Conservation (phyloP, 2,113 vertebrate genomes). For the Misgurnus anguillicaudatus region DNA sequence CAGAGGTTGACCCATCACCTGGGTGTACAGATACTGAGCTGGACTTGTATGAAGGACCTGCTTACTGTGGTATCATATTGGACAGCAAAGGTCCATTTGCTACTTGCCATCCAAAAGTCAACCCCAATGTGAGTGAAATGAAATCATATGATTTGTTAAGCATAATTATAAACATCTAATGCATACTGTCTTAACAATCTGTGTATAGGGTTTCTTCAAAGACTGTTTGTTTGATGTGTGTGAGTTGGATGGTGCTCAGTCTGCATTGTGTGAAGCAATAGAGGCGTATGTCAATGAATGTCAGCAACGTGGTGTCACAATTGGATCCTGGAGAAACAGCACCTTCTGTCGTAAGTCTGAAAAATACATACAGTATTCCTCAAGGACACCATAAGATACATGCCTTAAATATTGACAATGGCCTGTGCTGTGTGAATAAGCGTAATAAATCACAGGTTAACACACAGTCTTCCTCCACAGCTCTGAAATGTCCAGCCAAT, state of each 20-base stretch:
- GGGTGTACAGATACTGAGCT: slow-evolving; percentile 66
- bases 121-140: slow-evolving; percentile 68
- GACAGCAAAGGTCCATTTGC: slow-evolving; percentile 66
- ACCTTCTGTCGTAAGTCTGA: slow-evolving; percentile 73
- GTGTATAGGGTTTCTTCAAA: slow-evolving; percentile 69
- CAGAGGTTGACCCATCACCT: slow-evolving; percentile 63
- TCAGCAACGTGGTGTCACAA: slow-evolving; percentile 74
- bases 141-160: background rate
- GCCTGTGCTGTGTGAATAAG: too few species aligned
- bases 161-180: background rate
- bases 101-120: slow-evolving; percentile 61
- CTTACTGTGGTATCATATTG: slow-evolving; percentile 70
- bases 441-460: background rate
- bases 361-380: background rate
- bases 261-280: slow-evolving; percentile 73
- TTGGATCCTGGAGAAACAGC: slow-evolving; percentile 74
- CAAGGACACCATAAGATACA: background rate
- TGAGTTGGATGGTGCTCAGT: slow-evolving; percentile 68
- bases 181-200: background rate
- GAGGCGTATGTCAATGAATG: slow-evolving; percentile 78
- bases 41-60: slow-evolving; percentile 69
- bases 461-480: slow-evolving; percentile 50
- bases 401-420: too few species aligned
- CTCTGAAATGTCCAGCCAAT: slow-evolving; percentile 67
- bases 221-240: slow-evolving; percentile 77